Evolutionary conservation across 2,888 invertebrate genomes (phyloP), one percentile per base, ranked within the genome.

Genomic region (Coenonympha glycerion): DNA sequence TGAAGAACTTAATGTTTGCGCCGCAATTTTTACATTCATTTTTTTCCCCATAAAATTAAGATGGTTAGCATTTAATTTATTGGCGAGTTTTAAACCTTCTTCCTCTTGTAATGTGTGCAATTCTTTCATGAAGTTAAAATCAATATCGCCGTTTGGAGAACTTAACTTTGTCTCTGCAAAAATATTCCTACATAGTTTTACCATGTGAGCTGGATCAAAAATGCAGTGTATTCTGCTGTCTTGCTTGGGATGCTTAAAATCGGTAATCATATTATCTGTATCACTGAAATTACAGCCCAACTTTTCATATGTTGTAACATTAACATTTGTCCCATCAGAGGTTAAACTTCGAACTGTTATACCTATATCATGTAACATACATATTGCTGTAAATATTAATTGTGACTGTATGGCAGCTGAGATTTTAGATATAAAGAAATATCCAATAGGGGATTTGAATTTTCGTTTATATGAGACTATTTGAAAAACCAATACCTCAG

Each of bases 1-100:
- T 6, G 44, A 44, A 15, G 31, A 33, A 21, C 11, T 18, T 44
- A n/a, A n/a, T n/a, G n/a, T n/a, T n/a, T n/a, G 44, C 13, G 44
- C 44, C 2, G 44, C 44, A n/a, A 42, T 18, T 19, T 19, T 15
- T 3, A 41, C 40, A 28, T 41, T 41, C 18, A 41, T 41, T 41
- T 41, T 30, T 42, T 42, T 30, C 16, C 11, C 11, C n/a, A 18
- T 8, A 5, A 42, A 42, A 30, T 15, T 18, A 2, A 42, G 15
- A 28, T 42, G 41, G 11, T 4, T 3, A n/a, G 18, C 6, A n/a
- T 18, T 11, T n/a, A 42, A 2, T 42, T 42, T 42, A n/a, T 30
- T 42, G 15, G 19, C 41, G n/a, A 42, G 19, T 42, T 42, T 42
- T 18, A 30, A 6, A 9, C 30, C 30, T 19, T 42, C 41, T 11